Conservation (phyloP, 2,797 vertebrate species). For the Myotis planiceps region DNA sequence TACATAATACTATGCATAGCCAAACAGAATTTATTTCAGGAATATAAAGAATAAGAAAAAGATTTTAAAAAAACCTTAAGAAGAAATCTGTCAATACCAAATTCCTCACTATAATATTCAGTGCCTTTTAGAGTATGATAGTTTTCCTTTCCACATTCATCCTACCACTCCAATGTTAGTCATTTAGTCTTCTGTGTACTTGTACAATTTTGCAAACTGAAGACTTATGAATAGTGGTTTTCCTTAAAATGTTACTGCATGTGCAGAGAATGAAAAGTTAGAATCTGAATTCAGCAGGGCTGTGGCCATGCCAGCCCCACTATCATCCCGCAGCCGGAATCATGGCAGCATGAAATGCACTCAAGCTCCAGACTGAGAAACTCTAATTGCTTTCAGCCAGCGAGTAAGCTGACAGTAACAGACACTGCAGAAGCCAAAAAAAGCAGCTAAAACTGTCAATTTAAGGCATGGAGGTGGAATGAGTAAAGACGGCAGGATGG, state of each 20-base stretch:
- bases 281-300: not conserved
- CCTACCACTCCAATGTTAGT: not conserved
- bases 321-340: not conserved
- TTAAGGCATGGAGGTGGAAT: not conserved
- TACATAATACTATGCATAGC: not conserved
- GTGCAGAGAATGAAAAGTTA: not conserved
- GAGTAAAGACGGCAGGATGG: not conserved
- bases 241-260: not conserved
- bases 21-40: not conserved
- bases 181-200: not conserved
- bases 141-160: not conserved
- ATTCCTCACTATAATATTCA: not conserved
- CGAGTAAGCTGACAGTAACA: not conserved
- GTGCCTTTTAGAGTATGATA: not conserved
- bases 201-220: not conserved
- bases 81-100: not conserved
- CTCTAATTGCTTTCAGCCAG: conserved; percentile 19
- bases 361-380: not conserved
- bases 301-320: not conserved
- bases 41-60: not conserved
- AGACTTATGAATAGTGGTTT: not conserved
- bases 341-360: rapidly evolving
- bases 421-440: not conserved
- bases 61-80: not conserved
- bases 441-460: not conserved